Conservation (phyloP, 2,888 invertebrate genomes). For the Nemurella pictetii region DNA sequence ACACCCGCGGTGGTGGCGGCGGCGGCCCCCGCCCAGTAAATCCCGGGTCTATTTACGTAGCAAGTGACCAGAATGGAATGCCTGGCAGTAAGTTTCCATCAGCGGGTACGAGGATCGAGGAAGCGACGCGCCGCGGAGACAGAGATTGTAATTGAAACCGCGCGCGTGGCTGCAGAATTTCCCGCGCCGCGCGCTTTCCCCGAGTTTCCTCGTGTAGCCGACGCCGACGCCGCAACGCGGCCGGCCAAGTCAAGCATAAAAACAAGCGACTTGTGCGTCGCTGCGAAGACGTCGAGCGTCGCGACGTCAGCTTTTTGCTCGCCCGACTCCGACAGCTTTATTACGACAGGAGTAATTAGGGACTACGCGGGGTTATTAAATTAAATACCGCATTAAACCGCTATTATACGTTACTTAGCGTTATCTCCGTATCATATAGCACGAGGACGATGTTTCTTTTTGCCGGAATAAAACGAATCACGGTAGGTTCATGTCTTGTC, state of each 20-base stretch:
- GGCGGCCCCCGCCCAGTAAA: background rate
- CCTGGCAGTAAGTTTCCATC: background rate
- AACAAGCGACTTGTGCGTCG: background rate
- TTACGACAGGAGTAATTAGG: background rate
- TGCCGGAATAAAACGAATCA: background rate
- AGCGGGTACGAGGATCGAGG: background rate
- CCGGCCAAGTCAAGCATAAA: background rate
- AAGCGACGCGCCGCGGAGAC: background rate
- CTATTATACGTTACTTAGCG: background rate
- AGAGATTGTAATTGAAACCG: background rate
- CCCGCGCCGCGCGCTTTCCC: background rate
- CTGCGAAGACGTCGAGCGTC: background rate
- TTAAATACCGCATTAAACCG: background rate
- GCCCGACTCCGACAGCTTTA: slow-evolving; percentile 3
- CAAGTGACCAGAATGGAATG: background rate
- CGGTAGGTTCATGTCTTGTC: too few relatives aligned
- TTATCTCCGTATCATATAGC: background rate
- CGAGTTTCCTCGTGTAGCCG: background rate
- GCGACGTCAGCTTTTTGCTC: background rate
- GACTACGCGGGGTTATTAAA: background rate
- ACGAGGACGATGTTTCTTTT: background rate
- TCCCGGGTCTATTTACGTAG: background rate
- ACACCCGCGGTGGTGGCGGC: too few relatives aligned
- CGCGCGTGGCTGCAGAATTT: too few relatives aligned
- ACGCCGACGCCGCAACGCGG: background rate